A percentile compares a stretch with the other conserved stretches of the same genome.
Conservation (phyloP, 2,113 vertebrate species). For the Nipponia nippon region DNA sequence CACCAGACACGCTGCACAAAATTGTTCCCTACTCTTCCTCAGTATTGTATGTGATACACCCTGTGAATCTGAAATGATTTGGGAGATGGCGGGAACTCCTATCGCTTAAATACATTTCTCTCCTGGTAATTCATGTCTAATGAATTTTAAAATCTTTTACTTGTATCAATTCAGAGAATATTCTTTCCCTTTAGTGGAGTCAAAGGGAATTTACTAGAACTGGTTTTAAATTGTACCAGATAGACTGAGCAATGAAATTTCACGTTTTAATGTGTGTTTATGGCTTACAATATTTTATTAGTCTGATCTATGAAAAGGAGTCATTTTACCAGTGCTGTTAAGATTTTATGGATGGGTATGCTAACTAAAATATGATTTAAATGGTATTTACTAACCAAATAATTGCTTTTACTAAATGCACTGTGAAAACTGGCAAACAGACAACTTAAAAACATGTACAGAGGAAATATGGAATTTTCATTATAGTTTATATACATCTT, state of each 20-base stretch:
- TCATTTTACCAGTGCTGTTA: conserved; percentile 60
- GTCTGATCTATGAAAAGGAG: conserved; percentile 62
- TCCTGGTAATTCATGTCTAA: not conserved
- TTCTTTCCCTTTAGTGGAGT: conserved; percentile 5
- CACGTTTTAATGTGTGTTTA: conserved; percentile 73
- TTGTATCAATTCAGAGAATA: conserved; percentile 29
- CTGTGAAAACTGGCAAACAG: conserved; percentile 72
- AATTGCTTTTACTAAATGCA: conserved; percentile 67
- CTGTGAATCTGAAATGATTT: not conserved
- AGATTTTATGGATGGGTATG: not conserved
- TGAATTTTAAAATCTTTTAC: not conserved
- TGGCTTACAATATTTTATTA: conserved; percentile 71
- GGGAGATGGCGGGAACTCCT: not conserved
- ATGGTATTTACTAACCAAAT: conserved; percentile 75
- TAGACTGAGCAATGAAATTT: conserved; percentile 63
- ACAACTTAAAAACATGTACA: conserved; percentile 54
- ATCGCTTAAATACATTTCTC: not conserved
- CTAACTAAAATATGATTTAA: conserved; percentile 71
- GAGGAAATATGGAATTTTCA: conserved; percentile 59
- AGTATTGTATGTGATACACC: not conserved
- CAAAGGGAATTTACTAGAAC: conserved; percentile 25
- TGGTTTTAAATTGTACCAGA: conserved; percentile 40
- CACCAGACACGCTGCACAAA: not conserved
- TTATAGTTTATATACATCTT: conserved; percentile 4
- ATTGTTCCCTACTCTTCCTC: not conserved